phyloP scores from a whole-genome alignment of 2,797 vertebrate species.

The Sparidentex hasta region DNA sequence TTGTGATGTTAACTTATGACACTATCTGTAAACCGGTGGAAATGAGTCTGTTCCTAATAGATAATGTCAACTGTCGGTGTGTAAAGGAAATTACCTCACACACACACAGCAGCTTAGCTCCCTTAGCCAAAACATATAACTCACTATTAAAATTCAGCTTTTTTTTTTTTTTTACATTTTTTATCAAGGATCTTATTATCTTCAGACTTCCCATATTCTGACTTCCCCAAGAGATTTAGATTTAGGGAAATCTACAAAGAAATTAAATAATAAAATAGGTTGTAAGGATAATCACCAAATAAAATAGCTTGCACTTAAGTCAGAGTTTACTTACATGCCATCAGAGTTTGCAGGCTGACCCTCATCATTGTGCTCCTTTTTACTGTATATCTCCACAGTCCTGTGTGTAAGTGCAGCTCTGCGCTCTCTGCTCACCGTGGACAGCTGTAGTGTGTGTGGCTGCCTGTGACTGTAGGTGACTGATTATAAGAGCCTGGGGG shows the following conservation, averaged over 20 bases:
- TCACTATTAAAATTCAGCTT: neutral
- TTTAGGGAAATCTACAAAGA: neutral
- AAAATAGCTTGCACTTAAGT: neutral
- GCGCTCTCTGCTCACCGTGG: slow-evolving; percentile 19
- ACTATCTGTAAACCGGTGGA: too few relatives aligned
- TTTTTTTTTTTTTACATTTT: too few relatives aligned
- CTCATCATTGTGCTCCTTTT: slow-evolving; percentile 23
- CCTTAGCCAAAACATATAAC: neutral
- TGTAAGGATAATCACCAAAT: neutral
- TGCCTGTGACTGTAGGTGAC: slow-evolving; percentile 39
- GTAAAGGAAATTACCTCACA: neutral
- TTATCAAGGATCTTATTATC: too few relatives aligned
- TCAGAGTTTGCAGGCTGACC: slow-evolving; percentile 17
- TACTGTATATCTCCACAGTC: neutral
- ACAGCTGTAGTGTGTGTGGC: slow-evolving; percentile 39
- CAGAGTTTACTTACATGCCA: slow-evolving; percentile 53
- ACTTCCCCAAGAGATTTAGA: neutral
- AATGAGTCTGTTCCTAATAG: neutral
- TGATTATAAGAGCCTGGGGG: slow-evolving; percentile 33
- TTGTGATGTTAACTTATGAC: neutral
- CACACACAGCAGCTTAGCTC: neutral
- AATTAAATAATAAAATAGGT: neutral
- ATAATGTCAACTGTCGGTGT: neutral
- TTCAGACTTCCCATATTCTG: neutral
- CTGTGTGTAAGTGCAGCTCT: slow-evolving; percentile 10